phyloP scores from a whole-genome alignment of 2,888 invertebrate species.

The Tineola bisselliella region DNA sequence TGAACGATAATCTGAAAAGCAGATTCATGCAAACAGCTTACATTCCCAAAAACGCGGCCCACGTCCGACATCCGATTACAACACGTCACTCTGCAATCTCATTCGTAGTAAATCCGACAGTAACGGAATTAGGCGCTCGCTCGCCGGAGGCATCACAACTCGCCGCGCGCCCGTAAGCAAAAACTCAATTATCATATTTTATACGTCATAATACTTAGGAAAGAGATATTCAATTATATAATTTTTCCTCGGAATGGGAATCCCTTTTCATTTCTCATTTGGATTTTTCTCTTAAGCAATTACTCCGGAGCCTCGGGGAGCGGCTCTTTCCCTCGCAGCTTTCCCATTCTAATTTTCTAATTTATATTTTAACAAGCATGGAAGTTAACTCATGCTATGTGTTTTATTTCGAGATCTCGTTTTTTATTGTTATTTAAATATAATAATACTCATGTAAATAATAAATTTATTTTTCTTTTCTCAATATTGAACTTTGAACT shows the following conservation, averaged over 20 bases:
- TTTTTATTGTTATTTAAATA: not conserved
- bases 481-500: no score
- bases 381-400: not conserved
- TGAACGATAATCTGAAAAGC: not conserved
- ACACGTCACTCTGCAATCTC: slow-evolving; percentile 3
- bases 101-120: slow-evolving; percentile 1
- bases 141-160: slow-evolving; percentile 6
- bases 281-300: slow-evolving; percentile 69
- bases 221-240: slow-evolving; percentile 67
- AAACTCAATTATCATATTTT: slow-evolving; percentile 68
- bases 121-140: not conserved
- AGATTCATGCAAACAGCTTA: not conserved
- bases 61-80: slow-evolving; percentile 2
- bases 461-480: not conserved
- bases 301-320: slow-evolving; percentile 50
- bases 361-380: slow-evolving; percentile 45
- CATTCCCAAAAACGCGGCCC: not conserved
- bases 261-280: slow-evolving; percentile 68
- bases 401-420: not conserved
- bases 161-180: slow-evolving; percentile 45
- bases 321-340: slow-evolving; percentile 17
- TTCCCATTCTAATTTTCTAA: slow-evolving; percentile 30
- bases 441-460: not conserved
- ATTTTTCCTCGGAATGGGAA: slow-evolving; percentile 64
- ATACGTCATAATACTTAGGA: slow-evolving; percentile 67